Base-by-base conservation (phyloP, 92 coral and sea anemone species). In the Phenganax stokvisi region DNA sequence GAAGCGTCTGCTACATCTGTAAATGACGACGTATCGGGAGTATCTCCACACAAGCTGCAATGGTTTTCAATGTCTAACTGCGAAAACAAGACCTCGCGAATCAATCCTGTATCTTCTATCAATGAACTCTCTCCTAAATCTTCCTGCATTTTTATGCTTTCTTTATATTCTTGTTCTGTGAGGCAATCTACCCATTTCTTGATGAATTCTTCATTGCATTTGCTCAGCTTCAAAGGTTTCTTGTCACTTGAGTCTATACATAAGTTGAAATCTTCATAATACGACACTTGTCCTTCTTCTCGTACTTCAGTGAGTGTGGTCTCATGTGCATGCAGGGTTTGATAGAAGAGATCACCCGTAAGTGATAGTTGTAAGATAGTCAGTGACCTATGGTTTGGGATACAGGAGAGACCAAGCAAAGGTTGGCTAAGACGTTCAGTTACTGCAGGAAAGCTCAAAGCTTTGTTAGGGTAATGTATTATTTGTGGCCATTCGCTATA, bases 401-500 rank as follows among this genome's bases (percentile, higher is more conserved):
- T 78, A 62, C 87, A 76, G 31, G 90, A 80, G 30, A 89, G 62
- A 25, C 99, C 99, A 80, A 90, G 85, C 1, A 96, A 91, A 12
- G 99, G 94, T 61, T 83, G 81, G 29, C 85, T 74, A 55, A 96
- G 84, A 57, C 92, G 85, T 52, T 84, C 76, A 6, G 88, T 74
- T 8, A 86, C 64, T 28, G 56, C 84, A 54, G 91, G 85, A 3
- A 59, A 9, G 44, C 30, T 44, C 51, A 47, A 51, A 13, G 74
- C 72, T 51, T 92, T 84, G 44, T 84, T 62, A 0, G 90, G 86
- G 28, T 75, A 71, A 79, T 74, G 85, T 11, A 89, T 85, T 55
- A 84, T 82, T 28, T 80, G 81, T 31, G 92, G 89, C 99, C 99
- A 96, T 12, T 92, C 94, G 80, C 87, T 87, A 75, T 92, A 96